Percentiles rank a stretch among this genome's conserved stretches.
phyloP scores from a whole-genome alignment of 2,797 vertebrate genomes.

The Heliangelus exortis region DNA sequence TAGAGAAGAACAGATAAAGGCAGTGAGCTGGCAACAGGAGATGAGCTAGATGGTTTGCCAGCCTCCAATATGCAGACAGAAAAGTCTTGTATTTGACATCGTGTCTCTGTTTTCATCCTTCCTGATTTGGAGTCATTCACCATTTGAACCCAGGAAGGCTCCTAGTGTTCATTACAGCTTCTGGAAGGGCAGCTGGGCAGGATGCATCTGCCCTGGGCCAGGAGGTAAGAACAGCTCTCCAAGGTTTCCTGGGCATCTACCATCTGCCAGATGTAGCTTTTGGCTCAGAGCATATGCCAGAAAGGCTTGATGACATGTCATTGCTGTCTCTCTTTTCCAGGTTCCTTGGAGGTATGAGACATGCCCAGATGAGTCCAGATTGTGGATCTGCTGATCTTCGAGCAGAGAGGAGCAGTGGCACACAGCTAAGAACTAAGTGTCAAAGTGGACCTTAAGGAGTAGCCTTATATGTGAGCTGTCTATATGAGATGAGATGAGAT shows the following conservation, averaged over 20 bases:
- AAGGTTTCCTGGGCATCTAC: rapidly evolving
- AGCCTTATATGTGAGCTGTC: neutral
- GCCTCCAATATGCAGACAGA: neutral
- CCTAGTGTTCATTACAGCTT: neutral
- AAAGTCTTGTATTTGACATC: neutral
- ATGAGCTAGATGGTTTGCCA: neutral
- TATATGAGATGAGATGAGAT: neutral
- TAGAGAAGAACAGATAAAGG: neutral
- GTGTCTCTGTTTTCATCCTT: neutral
- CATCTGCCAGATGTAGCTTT: neutral
- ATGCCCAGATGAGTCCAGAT: neutral
- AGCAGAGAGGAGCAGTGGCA: neutral
- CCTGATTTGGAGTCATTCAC: neutral
- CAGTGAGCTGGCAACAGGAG: neutral
- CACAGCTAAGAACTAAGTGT: neutral
- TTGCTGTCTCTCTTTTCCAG: neutral
- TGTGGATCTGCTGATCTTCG: neutral
- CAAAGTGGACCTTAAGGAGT: neutral
- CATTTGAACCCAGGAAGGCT: neutral
- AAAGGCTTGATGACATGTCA: neutral
- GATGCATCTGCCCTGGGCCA: neutral
- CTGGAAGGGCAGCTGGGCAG: neutral
- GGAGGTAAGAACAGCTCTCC: neutral
- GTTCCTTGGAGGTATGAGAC: neutral
- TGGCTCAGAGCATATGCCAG: neutral